Percentiles rank a stretch among this genome's conserved stretches.
These are phyloP conservation scores for Pardalotus punctatus DNA, from an alignment of 2,113 vertebrate genomes.

Conservation along the genomic window DNA sequence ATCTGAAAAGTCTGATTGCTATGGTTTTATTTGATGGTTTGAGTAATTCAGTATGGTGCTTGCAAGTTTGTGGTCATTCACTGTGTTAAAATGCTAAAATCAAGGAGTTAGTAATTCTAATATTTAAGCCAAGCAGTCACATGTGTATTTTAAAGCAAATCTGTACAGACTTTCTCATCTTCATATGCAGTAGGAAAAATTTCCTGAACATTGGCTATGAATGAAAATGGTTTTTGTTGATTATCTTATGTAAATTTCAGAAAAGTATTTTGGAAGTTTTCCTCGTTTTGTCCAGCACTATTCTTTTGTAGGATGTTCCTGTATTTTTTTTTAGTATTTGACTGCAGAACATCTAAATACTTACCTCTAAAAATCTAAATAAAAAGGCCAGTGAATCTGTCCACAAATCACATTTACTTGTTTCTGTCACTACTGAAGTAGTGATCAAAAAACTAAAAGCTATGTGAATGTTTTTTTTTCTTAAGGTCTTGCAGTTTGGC, in stretches of 20 bases:
- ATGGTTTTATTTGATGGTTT: neutral
- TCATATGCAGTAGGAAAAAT: neutral
- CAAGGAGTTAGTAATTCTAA: neutral
- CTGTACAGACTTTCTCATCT: neutral
- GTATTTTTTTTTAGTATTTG: neutral
- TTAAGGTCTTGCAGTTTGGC: neutral
- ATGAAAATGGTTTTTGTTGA: neutral
- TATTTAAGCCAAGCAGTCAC: neutral
- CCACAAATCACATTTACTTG: neutral
- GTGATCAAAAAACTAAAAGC: neutral
- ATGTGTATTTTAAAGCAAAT: neutral
- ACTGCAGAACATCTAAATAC: neutral
- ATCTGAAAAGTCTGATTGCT: neutral
- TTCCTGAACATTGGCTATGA: neutral
- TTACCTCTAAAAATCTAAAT: neutral
- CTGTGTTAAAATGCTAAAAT: neutral
- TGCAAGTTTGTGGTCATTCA: neutral
- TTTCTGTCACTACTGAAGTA: neutral
- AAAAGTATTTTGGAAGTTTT: neutral
- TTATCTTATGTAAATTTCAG: neutral
- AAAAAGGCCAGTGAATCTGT: neutral
- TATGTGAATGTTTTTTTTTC: neutral
- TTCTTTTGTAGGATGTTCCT: neutral
- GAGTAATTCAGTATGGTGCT: neutral
- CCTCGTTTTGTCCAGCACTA: neutral